Base-by-base conservation (phyloP, 2,888 invertebrate species). In the Ochropleura plecta region DNA sequence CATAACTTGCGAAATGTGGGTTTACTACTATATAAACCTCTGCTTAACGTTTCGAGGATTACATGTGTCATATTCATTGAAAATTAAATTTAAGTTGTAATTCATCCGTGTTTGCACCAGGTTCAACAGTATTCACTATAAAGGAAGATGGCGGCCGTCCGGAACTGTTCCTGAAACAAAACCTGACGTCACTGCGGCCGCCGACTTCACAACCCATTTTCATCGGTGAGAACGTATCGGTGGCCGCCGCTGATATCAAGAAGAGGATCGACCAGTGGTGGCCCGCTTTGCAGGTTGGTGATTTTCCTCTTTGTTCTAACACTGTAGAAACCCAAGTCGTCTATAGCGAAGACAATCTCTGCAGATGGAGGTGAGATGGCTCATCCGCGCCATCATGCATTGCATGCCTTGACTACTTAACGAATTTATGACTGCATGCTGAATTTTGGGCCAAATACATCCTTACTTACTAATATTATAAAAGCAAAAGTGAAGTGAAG, bases 121-220 rank as follows among this genome's bases (percentile, higher is more conserved):
- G 75, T 72, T 78, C 12, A 88, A 40, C 91, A 40, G 93, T 96
- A 66, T 95, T 96, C 92, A 96, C 95, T 0, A 5, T 94, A 12
- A 85, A 83, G 9, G 96, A 96, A 79, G 88, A 90, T 5, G 85
- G 86, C 16, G 76, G 69, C 0, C 88, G 84, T 0, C 78, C 89
- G 0, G 94, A 94, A 87, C 68, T 93, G 85, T 93, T 88, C 90
- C 78, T 91, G 63, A 59, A 89, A 51, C 48, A 79, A 0, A 91
- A 92, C 87, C 59, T 88, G 71, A 86, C 89, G 48, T 67, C 78
- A 30, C 89, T 94, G 70, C 91, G 92, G 18, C 95, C 95, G n/a
- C 86, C 88, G 16, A 79, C 83, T 69, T 82, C 92, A 10, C 91
- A 92, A 46, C 82, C 82, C 0, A 30, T 85, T 18, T 9, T 5